Evolutionary conservation across 2,888 invertebrate genomes (phyloP), one percentile per base, ranked within the genome.

Genomic region (Coleophora flavipennella): DNA sequence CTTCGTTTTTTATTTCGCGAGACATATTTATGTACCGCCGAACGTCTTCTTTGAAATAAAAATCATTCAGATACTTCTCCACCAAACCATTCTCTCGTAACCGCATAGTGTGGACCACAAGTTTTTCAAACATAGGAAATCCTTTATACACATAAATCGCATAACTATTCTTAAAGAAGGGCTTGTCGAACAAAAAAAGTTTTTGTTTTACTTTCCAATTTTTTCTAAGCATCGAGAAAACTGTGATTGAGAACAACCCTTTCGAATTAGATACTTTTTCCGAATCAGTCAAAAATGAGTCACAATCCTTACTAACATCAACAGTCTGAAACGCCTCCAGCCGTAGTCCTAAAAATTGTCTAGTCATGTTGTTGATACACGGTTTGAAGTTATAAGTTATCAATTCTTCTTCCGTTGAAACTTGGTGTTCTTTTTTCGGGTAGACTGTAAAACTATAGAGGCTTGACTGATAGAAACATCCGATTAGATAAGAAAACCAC

Each of bases 141-240:
- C 76, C 78, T 46, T 75, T 76, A 35, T 68, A 63, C 4, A 69
- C 48, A 29, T 61, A 77, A 12, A 67, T 62, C 1, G 62, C 59
- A 35, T 67, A 73, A 3, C 72, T 54, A 2, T 67, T 39, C 37
- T 67, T 68, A 4, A 54, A 52, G 7, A 60, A 46, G 0, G 70
- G 67, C 7, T 49, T 46, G 0, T 41, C 13, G 31, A 72, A 57
- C 2, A 33, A 10, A 32, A 58, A 57, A 8, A 65, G 41, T 25
- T 50, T 35, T 6, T 44, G 28, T 0, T 70, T 68, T 20, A 6
- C 6, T 20, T 20, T 20, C 20, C 20, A 20, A 4, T 20, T 3
- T 3, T 3, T 20, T 6, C 3, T 4, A 3, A 20, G 20, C 20
- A 20, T 20, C 3, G 20, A 4, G 3, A 28, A 42, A 55, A 28